Conservation (phyloP, 2,113 vertebrate species). For the Ibidorhyncha struthersii region DNA sequence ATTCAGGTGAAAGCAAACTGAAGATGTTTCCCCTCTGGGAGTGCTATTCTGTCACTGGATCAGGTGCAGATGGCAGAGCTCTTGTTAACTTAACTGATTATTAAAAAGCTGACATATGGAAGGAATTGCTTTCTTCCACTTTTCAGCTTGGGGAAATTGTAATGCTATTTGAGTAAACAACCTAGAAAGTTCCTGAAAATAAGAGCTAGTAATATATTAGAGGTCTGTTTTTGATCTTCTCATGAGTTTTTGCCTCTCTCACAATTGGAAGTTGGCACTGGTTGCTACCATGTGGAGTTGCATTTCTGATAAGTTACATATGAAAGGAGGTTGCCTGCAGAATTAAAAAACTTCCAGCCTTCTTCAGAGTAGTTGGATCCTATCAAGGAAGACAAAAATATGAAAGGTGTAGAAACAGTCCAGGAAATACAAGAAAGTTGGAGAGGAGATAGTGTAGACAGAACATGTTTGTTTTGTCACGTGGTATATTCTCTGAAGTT, state of each 20-base stretch:
- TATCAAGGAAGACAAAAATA: neutral
- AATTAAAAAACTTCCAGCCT: neutral
- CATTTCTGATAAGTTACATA: neutral
- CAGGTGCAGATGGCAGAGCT: conserved; percentile 36
- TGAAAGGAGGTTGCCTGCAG: neutral
- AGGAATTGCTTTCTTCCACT: neutral
- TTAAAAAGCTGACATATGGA: conserved; percentile 51
- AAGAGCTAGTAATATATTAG: neutral
- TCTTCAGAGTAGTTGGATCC: neutral
- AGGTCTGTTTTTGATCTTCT: neutral
- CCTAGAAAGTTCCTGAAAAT: neutral
- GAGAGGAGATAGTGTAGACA: neutral
- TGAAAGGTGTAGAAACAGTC: neutral
- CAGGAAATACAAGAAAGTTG: neutral
- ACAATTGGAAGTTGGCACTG: neutral
- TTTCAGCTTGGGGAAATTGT: neutral
- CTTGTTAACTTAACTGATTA: conserved; percentile 38
- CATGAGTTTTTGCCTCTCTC: neutral
- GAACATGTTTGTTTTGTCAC: neutral
- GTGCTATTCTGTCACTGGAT: conserved; percentile 16
- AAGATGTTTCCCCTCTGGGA: conserved; percentile 1
- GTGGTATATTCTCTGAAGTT: neutral
- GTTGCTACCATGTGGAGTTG: neutral
- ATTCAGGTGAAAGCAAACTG: neutral
- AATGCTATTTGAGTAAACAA: neutral